Percentiles rank a stretch among this genome's conserved stretches.
These are phyloP conservation scores for Phenacoccus solenopsis DNA, from an alignment of 1,140 invertebrate species.

Conservation along the genomic window DNA sequence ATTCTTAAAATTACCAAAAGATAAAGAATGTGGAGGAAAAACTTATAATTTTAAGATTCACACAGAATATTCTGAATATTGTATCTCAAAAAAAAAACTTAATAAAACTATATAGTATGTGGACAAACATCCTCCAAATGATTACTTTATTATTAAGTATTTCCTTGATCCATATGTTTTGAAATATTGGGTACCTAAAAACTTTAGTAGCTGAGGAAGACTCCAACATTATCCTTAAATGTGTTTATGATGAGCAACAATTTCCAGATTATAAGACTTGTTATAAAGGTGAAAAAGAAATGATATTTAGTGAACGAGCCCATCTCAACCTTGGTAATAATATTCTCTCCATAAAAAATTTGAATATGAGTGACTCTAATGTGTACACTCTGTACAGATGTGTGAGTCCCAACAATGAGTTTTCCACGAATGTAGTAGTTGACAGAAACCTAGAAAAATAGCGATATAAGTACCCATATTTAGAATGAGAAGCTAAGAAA, in stretches of 20 bases:
- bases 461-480: too few species aligned
- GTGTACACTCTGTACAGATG: background rate
- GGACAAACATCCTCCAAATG: background rate
- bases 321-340: background rate
- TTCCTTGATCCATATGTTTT: constrained; percentile 8
- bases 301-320: background rate
- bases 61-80: constrained; percentile 8
- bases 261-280: background rate
- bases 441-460: background rate
- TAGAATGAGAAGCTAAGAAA: too few species aligned
- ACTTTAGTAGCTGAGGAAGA: background rate
- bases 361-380: background rate
- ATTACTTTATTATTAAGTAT: background rate
- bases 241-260: constrained; percentile 1
- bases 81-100: background rate
- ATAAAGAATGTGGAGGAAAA: background rate
- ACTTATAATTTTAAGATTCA: background rate
- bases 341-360: background rate
- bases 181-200: constrained; percentile 10
- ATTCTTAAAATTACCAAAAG: background rate
- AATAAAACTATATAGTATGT: constrained; percentile 7
- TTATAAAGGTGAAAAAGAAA: background rate
- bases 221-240: constrained; percentile 7
- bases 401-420: constrained; percentile 4
- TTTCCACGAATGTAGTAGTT: background rate